Base-by-base conservation (phyloP, 2,113 vertebrate genomes). In the Rhinolophus sinicus region DNA sequence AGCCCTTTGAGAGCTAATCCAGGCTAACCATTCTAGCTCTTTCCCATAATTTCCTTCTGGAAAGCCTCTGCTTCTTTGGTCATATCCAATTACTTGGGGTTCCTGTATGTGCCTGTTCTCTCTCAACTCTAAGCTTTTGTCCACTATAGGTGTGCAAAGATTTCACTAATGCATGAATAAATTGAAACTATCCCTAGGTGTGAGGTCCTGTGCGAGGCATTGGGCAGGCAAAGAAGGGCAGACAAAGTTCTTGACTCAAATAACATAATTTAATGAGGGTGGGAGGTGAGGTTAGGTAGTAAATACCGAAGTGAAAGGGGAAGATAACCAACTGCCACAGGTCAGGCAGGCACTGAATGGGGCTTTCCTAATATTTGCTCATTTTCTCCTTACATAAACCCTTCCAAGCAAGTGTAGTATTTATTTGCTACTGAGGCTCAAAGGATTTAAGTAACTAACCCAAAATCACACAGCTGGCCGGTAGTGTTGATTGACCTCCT, bases 301-400 rank as follows among this genome's bases (percentile, higher is more conserved):
- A 94, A 78, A 77, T 70, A 47, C 30, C 65, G 8, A 60, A 90
- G 54, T 84, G 75, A 93, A 93, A 93, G 69, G 62, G 92, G 54
- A 88, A 84, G 86, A 94, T 35, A 93, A 50, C 6, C 14, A 56
- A 77, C 54, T 77, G 62, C 40, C 18, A 2, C 4, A 35, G 14
- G 11, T 56, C 33, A 44, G 73, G 38, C 33, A 52, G 73, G 38
- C 62, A 65, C 52, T 35, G 65, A 62, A 35, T 56, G 12, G 67
- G 56, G 14, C 24, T 56, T 94, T 58, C 50, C 35, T 88, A 81
- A 60, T 50, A 40, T 90, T 73, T 69, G 64, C 52, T 84, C 21
- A 26, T 75, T 93, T 96, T 70, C 52, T 77, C 26, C 80, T 94
- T 21, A 80, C 5, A 65, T 24, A 76, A 52, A 90, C 14, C 24